These are phyloP conservation scores for Odocoileus virginianus DNA, from an alignment of 2,113 vertebrate species.

Conservation along the genomic window DNA sequence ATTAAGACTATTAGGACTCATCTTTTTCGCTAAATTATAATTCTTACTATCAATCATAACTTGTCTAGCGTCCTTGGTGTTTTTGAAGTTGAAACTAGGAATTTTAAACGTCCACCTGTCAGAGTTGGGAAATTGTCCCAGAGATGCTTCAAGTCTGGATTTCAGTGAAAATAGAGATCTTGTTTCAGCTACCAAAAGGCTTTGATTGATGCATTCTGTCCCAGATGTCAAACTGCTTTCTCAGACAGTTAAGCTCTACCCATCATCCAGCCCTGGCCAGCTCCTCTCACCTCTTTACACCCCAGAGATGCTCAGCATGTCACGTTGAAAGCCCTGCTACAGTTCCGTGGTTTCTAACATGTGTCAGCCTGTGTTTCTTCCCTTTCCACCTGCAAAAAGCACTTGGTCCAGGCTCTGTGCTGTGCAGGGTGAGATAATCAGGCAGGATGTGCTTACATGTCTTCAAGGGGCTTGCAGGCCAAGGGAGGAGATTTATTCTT, in stretches of 20 bases:
- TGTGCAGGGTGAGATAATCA: not conserved
- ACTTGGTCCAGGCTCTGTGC: not conserved
- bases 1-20: constrained; percentile 51
- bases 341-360: not conserved
- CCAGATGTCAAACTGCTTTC: not conserved
- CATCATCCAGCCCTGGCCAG: not conserved
- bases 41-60: constrained; percentile 53
- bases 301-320: not conserved
- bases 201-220: not conserved
- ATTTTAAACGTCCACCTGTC: constrained; percentile 45
- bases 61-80: constrained; percentile 16
- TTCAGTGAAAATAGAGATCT: constrained; percentile 18
- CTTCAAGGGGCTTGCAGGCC: not conserved
- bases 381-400: not conserved
- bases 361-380: not conserved
- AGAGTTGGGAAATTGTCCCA: constrained; percentile 17
- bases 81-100: constrained; percentile 30
- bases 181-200: constrained; percentile 17
- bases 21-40: constrained; percentile 35
- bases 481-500: not conserved
- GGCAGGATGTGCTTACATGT: not conserved
- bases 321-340: not conserved
- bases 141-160: not conserved
- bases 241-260: not conserved
- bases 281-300: not conserved